phyloP scores from a whole-genome alignment of 1,140 invertebrate genomes.

The Euura lappo region DNA sequence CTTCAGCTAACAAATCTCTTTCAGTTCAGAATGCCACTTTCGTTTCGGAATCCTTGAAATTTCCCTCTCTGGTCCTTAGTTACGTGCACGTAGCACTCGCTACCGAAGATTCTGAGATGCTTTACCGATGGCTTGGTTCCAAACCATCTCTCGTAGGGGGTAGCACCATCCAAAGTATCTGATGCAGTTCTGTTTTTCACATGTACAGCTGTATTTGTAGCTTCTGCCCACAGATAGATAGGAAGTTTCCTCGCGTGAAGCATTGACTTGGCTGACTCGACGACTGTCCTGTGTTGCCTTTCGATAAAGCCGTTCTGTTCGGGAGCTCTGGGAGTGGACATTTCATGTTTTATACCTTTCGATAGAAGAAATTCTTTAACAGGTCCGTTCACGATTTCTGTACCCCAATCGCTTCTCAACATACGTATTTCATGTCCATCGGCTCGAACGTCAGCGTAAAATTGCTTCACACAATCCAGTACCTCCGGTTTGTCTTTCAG shows the following conservation, averaged over 20 bases:
- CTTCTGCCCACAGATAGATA: constrained; percentile 54
- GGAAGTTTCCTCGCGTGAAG: constrained; percentile 39
- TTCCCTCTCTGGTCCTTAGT: constrained; percentile 37
- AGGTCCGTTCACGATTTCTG: constrained; percentile 30
- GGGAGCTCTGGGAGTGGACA: constrained; percentile 36
- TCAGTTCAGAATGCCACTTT: too few species aligned
- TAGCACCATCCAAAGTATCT: constrained; percentile 2
- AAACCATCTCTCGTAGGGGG: constrained; percentile 29
- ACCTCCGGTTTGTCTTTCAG: constrained; percentile 42
- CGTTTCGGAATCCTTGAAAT: constrained; percentile 4
- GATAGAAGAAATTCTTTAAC: constrained; percentile 32
- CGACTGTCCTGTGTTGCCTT: constrained; percentile 45
- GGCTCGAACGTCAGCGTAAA: constrained; percentile 17
- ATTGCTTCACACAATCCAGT: too few species aligned
- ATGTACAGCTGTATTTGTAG: constrained; percentile 46
- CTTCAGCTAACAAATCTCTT: too few species aligned
- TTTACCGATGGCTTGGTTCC: constrained; percentile 42
- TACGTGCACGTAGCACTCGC: constrained; percentile 22
- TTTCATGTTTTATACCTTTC: constrained; percentile 38
- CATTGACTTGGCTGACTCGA: constrained; percentile 48
- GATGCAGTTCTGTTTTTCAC: constrained; percentile 27
- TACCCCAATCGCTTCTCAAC: constrained; percentile 32
- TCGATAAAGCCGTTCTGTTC: too few species aligned
- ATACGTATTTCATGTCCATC: constrained; percentile 23
- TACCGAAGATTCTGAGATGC: constrained; percentile 45